A percentile compares a stretch with the other conserved stretches of the same genome.
Conservation (phyloP, 2,888 invertebrate genomes). For the Seira sanloemensis region DNA sequence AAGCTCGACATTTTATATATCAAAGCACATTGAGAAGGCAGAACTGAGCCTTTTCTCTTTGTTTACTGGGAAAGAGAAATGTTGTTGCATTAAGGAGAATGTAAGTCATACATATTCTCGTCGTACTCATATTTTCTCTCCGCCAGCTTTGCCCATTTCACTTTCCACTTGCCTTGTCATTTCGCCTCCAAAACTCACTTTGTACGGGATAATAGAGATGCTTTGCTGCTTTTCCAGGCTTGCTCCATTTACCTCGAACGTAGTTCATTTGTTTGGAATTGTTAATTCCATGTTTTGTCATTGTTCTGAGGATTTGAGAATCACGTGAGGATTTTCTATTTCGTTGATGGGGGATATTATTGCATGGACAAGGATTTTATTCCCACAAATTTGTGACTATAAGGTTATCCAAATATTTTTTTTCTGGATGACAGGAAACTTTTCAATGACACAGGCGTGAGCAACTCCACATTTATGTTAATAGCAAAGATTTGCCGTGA, state of each 20-base stretch:
- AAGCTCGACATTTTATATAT: too few relatives aligned
- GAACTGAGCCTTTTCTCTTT: too few relatives aligned
- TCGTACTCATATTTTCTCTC: not conserved
- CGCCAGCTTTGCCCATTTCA: too few relatives aligned
- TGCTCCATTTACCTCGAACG: not conserved
- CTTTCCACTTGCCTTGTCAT: too few relatives aligned
- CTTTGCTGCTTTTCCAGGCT: not conserved
- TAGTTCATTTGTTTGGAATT: not conserved
- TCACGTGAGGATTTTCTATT: too few relatives aligned
- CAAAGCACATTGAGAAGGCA: too few relatives aligned
- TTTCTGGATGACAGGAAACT: not conserved
- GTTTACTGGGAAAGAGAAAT: too few relatives aligned
- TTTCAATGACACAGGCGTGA: not conserved
- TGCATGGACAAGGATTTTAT: not conserved
- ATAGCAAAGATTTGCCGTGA: not conserved
- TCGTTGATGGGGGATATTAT: not conserved
- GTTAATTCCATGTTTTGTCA: too few relatives aligned
- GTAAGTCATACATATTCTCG: not conserved
- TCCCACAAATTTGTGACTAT: not conserved
- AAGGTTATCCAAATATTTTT: too few relatives aligned
- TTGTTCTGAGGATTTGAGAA: too few relatives aligned
- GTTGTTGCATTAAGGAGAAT: not conserved
- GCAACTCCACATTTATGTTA: not conserved
- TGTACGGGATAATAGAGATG: too few relatives aligned
- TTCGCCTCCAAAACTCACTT: not conserved